Base-by-base conservation (phyloP, 2,888 invertebrate species). In the Synergus umbraculus region DNA sequence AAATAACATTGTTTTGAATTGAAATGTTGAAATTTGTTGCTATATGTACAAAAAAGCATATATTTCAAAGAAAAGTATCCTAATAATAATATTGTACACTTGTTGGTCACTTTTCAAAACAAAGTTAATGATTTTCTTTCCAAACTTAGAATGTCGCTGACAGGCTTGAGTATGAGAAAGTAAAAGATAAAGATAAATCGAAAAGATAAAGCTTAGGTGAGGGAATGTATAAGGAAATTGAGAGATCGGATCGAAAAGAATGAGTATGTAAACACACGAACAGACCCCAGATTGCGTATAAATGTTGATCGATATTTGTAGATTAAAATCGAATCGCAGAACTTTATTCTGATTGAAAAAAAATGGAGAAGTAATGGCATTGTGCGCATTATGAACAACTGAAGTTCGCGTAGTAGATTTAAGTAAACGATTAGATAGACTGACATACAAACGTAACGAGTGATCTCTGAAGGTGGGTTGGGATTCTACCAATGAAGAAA, bases 361-460 rank as follows among this genome's bases (percentile, higher is more conserved):
- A 77, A 67, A 73, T 46, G 65, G 41, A 63, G 77, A 46, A 81
- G 37, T 73, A 49, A 73, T 54, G 41, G 15, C 44, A 63, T 76
- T 78, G 63, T 73, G 80, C 80, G 81, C 79, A 78, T 82, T 78
- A 78, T 78, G 79, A 82, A 76, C 78, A 83, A 82, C 84, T 82
- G 78, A 85, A 84, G 83, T 82, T 85, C 83, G 85, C 83, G 81
- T 83, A 84, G 83, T 86, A 87, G 84, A 84, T 82, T 89, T 87
- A 84, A 84, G 82, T 77, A 78, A 85, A 86, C 85, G 85, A 87
- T 87, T 86, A 86, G 86, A 88, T 89, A 89, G 88, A 90, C 88
- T 89, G 88, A 89, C 84, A 88, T 86, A 86, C 86, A 86, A 88
- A 88, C 85, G 88, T 87, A 88, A 90, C 86, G 86, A 87, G 86